phyloP scores from a whole-genome alignment of 2,888 invertebrate genomes.

The Drosophila borealis region DNA sequence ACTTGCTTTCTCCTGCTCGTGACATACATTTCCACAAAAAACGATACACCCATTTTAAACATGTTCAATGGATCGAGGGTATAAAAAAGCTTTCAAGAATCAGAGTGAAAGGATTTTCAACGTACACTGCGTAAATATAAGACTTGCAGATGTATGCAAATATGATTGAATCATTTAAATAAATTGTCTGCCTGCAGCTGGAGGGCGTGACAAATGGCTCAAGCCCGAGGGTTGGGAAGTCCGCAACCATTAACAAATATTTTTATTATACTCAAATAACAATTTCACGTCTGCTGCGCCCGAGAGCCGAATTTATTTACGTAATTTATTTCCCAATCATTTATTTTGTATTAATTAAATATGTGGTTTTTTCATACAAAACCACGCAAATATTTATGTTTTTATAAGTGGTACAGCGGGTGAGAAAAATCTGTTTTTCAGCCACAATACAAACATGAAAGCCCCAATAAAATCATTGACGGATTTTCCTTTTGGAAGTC shows the following conservation, averaged over 20 bases:
- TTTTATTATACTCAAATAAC: constrained; percentile 50
- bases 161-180: constrained; percentile 58
- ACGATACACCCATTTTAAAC: background rate
- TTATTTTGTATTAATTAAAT: constrained; percentile 81
- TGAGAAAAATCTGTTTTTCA: constrained; percentile 60
- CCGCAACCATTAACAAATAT: constrained; percentile 55
- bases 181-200: constrained; percentile 40
- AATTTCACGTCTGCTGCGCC: constrained; percentile 65
- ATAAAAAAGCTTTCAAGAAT: constrained; percentile 30
- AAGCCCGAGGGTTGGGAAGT: background rate
- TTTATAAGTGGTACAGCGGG: constrained; percentile 25
- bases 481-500: constrained; percentile 39
- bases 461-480: constrained; percentile 37
- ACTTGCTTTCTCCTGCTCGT: no score
- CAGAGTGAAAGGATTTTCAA: constrained; percentile 5
- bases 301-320: constrained; percentile 47
- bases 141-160: constrained; percentile 22
- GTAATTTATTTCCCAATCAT: constrained; percentile 74
- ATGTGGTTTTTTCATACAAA: constrained; percentile 52
- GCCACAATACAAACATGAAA: constrained; percentile 39
- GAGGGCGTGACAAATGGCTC: constrained; percentile 4
- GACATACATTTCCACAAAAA: no score
- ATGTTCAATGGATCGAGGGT: background rate
- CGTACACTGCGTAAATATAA: constrained; percentile 11
- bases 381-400: constrained; percentile 48